phyloP scores from a whole-genome alignment of 2,888 invertebrate species.

The Drosophila koepferae region DNA sequence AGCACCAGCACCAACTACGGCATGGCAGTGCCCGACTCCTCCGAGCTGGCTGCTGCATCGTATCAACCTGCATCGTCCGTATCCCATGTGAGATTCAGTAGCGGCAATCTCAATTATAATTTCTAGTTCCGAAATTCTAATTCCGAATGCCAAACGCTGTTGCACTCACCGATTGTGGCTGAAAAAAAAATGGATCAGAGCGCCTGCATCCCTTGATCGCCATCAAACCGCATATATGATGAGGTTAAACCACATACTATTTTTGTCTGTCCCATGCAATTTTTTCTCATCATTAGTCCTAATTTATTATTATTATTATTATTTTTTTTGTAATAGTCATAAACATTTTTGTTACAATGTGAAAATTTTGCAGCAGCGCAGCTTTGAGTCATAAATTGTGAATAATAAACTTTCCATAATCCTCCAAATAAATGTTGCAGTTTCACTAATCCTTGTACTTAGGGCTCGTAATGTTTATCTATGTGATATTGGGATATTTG shows the following conservation, averaged over 20 bases:
- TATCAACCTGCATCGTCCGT: constrained; percentile 86
- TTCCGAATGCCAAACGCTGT: not conserved
- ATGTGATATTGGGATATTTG: not conserved
- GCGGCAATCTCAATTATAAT: constrained; percentile 83
- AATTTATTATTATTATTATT: constrained; percentile 16
- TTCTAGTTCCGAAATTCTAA: constrained; percentile 59
- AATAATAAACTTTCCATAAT: not conserved
- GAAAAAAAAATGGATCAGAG: not conserved
- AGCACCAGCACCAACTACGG: constrained; percentile 56
- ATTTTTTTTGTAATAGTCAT: constrained; percentile 9
- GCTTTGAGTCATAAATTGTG: constrained; percentile 25
- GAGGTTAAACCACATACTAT: not conserved
- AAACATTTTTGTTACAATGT: constrained; percentile 4
- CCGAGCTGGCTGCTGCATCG: constrained; percentile 72
- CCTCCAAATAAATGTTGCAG: not conserved
- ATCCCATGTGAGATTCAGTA: constrained; percentile 86
- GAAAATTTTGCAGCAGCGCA: constrained; percentile 27
- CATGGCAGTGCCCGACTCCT: constrained; percentile 66
- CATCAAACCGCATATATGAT: not conserved
- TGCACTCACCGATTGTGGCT: not conserved
- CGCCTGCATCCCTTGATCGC: not conserved
- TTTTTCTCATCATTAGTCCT: constrained; percentile 24
- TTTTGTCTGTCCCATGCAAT: not conserved
- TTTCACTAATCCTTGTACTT: not conserved
- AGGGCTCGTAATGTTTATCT: not conserved